These are phyloP conservation scores for Eutrigla gurnardus DNA, from an alignment of 2,797 vertebrate species.

Conservation along the genomic window DNA sequence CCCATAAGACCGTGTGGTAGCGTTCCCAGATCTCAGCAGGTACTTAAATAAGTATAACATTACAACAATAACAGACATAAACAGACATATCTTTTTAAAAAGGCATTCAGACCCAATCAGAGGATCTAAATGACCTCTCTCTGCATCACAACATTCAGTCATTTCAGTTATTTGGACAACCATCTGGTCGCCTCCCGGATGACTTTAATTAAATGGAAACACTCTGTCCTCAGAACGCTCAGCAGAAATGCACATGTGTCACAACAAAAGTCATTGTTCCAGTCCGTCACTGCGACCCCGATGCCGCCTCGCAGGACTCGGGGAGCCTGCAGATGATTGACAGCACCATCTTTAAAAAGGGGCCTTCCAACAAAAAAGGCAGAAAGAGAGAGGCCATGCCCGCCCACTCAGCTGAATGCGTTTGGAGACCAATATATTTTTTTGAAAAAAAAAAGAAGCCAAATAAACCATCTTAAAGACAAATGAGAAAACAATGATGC, in stretches of 20 bases:
- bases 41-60: constrained; percentile 5
- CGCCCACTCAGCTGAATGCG: constrained; percentile 52
- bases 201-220: constrained; percentile 62
- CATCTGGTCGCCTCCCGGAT: constrained; percentile 42
- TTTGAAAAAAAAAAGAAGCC: constrained; percentile 21
- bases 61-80: neutral
- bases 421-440: constrained; percentile 39
- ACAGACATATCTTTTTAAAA: neutral
- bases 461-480: constrained; percentile 57
- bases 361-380: constrained; percentile 64
- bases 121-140: constrained; percentile 26
- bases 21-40: neutral
- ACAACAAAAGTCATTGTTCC: constrained; percentile 90
- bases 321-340: constrained; percentile 70
- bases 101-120: constrained; percentile 10
- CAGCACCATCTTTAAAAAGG: constrained; percentile 74
- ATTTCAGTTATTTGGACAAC: constrained; percentile 32
- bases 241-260: constrained; percentile 62
- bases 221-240: constrained; percentile 42
- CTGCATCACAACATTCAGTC: constrained; percentile 22
- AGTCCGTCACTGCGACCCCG: constrained; percentile 42
- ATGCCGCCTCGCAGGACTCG: constrained; percentile 56
- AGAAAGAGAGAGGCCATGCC: constrained; percentile 60
- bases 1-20: neutral
- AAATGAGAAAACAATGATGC: constrained; percentile 15